Conservation (phyloP, 1,140 invertebrate genomes). For the Diorhabda carinulata region DNA sequence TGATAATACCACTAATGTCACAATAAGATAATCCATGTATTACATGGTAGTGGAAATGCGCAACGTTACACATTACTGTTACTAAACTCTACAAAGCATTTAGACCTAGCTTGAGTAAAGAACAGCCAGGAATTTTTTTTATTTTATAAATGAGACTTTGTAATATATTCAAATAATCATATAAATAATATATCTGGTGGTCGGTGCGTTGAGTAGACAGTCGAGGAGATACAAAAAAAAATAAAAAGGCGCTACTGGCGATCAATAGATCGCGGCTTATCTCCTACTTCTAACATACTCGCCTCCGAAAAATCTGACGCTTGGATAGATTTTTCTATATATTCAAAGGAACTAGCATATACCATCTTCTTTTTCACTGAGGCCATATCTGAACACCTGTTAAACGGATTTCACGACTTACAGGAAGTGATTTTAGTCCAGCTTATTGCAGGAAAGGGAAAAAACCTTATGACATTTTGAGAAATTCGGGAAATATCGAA, state of each 20-base stretch:
- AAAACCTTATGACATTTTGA: no score
- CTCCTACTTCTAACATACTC: slow-evolving; percentile 85
- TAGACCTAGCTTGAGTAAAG: no score
- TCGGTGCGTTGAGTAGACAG: slow-evolving; percentile 42
- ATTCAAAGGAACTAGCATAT: slow-evolving; percentile 71
- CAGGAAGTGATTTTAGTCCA: no score
- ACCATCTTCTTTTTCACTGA: slow-evolving; percentile 99
- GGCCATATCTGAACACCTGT: slow-evolving; percentile 89
- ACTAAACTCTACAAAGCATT: no score
- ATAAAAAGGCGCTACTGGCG: slow-evolving; percentile 65
- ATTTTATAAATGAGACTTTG: slow-evolving; percentile 48
- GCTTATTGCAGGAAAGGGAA: no score
- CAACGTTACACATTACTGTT: no score
- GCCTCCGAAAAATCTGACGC: slow-evolving; percentile 89
- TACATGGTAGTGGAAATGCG: no score
- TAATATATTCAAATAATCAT: slow-evolving; percentile 49
- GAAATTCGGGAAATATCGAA: no score
- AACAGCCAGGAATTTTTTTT: not conserved
- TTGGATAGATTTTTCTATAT: slow-evolving; percentile 93
- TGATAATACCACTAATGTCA: no score
- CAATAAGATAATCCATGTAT: no score
- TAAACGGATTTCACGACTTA: no score
- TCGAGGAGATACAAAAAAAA: slow-evolving; percentile 36
- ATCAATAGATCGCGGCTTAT: slow-evolving; percentile 87
- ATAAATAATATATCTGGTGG: slow-evolving; percentile 45